Evolutionary conservation across 2,888 invertebrate genomes (phyloP).

Genomic region (Sinopyrophorus schimmeli): DNA sequence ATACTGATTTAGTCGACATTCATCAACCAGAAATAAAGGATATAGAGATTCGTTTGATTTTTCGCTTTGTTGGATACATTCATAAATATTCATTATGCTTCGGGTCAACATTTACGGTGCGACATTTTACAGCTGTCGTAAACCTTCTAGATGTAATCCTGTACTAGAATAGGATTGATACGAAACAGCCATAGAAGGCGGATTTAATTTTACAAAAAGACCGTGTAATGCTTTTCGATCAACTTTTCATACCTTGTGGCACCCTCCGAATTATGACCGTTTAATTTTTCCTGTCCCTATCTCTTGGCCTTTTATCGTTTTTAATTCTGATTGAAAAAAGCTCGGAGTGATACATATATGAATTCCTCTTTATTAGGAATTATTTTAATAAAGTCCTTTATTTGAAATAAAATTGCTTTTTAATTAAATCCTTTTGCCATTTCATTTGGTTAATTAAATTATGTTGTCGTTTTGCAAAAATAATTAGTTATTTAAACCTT

Average conservation of each 20-base stretch:
- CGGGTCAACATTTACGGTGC: slow-evolving; percentile 23
- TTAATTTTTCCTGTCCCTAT: too few species aligned
- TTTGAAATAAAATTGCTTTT: too few species aligned
- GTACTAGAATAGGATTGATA: slow-evolving; percentile 20
- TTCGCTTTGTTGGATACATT: slow-evolving; percentile 24
- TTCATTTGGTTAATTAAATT: too few species aligned
- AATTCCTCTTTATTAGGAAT: too few species aligned
- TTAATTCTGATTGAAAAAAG: too few species aligned
- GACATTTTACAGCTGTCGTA: slow-evolving; percentile 24
- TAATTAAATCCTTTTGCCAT: too few species aligned
- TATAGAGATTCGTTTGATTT: slow-evolving; percentile 20
- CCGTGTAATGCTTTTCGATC: slow-evolving; percentile 15
- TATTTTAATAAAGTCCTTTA: too few species aligned
- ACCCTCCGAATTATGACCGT: too few species aligned
- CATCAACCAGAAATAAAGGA: slow-evolving; percentile 10
- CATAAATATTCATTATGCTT: slow-evolving; percentile 24
- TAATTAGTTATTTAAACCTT: too few species aligned
- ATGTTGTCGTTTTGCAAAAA: too few species aligned
- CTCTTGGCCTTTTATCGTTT: too few species aligned
- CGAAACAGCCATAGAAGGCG: slow-evolving; percentile 19
- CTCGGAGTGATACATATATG: too few species aligned
- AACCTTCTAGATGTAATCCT: slow-evolving; percentile 22
- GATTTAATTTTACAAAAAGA: slow-evolving; percentile 20
- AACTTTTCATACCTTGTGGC: slow-evolving; percentile 17
- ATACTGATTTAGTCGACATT: slow-evolving; percentile 7